Conservation (phyloP, 92 coral and sea anemone species). For the Heliopora coerulea region DNA sequence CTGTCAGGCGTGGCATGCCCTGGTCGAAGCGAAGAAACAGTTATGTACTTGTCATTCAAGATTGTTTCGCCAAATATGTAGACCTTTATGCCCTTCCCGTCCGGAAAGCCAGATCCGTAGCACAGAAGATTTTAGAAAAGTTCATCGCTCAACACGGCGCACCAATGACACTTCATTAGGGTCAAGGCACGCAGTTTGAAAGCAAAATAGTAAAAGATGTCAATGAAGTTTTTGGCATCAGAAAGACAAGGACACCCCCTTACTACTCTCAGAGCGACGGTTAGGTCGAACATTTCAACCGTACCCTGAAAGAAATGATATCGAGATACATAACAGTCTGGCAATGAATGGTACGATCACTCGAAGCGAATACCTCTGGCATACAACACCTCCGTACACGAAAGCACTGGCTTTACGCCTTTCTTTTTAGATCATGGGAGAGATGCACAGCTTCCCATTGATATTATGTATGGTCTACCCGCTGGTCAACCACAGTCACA, state of each 20-base stretch:
- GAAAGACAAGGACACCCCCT: constrained; percentile 43
- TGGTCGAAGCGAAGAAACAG: too few relatives aligned
- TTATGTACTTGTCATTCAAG: too few relatives aligned
- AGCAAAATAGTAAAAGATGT: constrained; percentile 37
- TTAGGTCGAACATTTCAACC: constrained; percentile 30
- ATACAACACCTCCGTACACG: constrained; percentile 48
- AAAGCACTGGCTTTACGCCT: constrained; percentile 44
- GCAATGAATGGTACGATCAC: constrained; percentile 39
- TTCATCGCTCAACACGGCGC: background rate
- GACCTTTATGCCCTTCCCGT: too few relatives aligned
- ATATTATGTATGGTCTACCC: constrained; percentile 40
- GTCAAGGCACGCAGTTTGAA: constrained; percentile 7
- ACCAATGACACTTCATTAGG: background rate
- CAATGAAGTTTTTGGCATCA: constrained; percentile 30
- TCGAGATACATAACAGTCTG: constrained; percentile 13
- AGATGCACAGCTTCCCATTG: constrained; percentile 45
- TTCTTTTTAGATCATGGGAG: constrained; percentile 42
- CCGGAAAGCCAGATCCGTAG: too few relatives aligned
- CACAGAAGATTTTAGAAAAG: too few relatives aligned
- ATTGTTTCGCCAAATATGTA: too few relatives aligned
- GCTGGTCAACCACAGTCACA: background rate
- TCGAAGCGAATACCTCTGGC: constrained; percentile 16
- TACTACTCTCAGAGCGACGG: constrained; percentile 38
- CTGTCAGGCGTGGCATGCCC: too few relatives aligned
- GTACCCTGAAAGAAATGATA: constrained; percentile 31